Conservation (phyloP, 2,113 vertebrate species). For the Octodon degus region DNA sequence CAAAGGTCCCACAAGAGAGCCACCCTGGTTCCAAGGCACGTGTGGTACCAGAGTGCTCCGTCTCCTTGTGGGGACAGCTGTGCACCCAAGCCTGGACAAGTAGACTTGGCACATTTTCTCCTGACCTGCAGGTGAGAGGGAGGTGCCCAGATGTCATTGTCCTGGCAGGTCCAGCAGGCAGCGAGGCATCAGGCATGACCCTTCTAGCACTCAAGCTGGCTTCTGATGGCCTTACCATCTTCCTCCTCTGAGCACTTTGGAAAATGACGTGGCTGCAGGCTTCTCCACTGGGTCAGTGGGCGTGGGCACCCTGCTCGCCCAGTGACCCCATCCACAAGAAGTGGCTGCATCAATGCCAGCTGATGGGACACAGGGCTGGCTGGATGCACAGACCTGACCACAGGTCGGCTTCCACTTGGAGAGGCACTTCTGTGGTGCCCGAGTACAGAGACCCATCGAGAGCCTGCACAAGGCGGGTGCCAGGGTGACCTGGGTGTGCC, state of each 20-base stretch:
- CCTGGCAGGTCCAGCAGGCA: neutral
- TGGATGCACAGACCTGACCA: no score
- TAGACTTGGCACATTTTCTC: rapidly evolving
- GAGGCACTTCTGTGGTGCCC: no score
- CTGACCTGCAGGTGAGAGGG: rapidly evolving
- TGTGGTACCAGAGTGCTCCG: rapidly evolving
- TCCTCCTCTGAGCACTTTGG: neutral
- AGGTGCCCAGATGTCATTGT: rapidly evolving
- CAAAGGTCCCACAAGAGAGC: neutral
- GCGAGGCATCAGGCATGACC: rapidly evolving
- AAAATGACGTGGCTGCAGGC: no score
- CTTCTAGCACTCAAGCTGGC: neutral
- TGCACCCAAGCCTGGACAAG: rapidly evolving
- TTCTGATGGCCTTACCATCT: no score
- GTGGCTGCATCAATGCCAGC: rapidly evolving
- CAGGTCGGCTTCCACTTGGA: rapidly evolving
- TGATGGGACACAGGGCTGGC: rapidly evolving
- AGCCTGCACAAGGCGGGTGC: no score
- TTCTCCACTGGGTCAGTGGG: rapidly evolving
- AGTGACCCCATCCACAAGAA: rapidly evolving
- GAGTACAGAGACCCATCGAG: no score
- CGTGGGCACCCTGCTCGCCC: rapidly evolving
- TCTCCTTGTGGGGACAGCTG: no score
- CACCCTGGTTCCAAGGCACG: rapidly evolving
- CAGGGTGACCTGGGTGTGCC: neutral